Conservation (phyloP, 1,140 invertebrate genomes). For the Atta texana region DNA sequence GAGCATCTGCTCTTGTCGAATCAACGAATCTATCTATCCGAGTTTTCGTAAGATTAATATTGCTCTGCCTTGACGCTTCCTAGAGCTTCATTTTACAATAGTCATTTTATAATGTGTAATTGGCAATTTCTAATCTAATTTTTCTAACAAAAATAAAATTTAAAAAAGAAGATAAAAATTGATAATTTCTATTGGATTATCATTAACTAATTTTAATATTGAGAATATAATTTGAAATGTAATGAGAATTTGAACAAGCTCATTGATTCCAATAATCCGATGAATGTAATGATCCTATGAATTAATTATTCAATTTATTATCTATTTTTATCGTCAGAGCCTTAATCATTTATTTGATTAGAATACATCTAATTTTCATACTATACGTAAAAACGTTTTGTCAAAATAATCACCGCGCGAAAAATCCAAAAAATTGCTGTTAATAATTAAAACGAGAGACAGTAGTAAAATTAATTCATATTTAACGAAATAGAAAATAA, state of each 20-base stretch:
- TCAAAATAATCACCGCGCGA: background rate
- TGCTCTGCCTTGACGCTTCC: background rate
- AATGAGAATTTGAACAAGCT: constrained; percentile 4
- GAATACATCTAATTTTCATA: background rate
- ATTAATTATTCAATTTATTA: constrained; percentile 26
- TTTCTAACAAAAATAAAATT: background rate
- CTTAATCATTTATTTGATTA: background rate
- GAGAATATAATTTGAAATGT: constrained; percentile 6
- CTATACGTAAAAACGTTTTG: background rate
- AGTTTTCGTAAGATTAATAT: constrained; percentile 6
- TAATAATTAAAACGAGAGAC: background rate
- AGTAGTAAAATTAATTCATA: background rate
- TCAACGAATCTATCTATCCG: constrained; percentile 34
- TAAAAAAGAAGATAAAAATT: background rate
- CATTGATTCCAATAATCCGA: constrained; percentile 11
- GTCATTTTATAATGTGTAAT: background rate
- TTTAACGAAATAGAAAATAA: too few species aligned
- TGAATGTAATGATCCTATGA: background rate
- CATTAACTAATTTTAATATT: constrained; percentile 21
- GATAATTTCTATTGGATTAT: background rate
- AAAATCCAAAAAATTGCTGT: background rate
- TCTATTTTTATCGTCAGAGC: background rate
- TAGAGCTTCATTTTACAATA: background rate
- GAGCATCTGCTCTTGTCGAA: constrained; percentile 29
- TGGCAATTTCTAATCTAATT: background rate